Conservation (phyloP, 2,113 vertebrate genomes). For the Peromyscus polionotus region DNA sequence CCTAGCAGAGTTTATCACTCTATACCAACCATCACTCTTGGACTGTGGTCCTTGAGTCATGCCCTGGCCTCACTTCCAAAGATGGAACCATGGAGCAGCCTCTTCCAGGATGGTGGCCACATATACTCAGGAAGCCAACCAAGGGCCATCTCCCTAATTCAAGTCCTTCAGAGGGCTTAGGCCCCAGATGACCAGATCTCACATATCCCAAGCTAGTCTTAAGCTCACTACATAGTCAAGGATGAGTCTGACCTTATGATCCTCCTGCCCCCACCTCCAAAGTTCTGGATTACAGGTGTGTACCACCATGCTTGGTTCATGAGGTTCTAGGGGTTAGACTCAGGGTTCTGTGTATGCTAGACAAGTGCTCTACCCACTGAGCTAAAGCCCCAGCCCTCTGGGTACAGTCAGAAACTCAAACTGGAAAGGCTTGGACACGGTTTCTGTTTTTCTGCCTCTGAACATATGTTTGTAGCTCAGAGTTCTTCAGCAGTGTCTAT, state of each 20-base stretch:
- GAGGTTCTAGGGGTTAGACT: background rate
- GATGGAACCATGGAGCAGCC: background rate
- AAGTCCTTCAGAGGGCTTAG: background rate
- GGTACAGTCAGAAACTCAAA: background rate
- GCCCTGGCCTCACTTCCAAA: background rate
- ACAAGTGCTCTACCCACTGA: background rate
- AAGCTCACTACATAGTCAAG: background rate
- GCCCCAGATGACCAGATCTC: too few relatives aligned
- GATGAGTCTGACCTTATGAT: background rate
- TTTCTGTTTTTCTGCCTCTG: background rate
- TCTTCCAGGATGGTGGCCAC: background rate
- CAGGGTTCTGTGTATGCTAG: background rate
- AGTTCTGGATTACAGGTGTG: background rate
- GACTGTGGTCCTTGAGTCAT: too few relatives aligned
- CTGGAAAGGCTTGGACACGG: too few relatives aligned
- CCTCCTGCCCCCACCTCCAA: background rate
- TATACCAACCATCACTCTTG: background rate
- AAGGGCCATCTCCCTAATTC: too few relatives aligned
- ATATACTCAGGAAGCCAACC: background rate
- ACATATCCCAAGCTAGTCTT: background rate
- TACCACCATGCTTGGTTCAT: background rate
- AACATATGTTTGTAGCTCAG: background rate
- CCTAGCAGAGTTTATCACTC: rapidly evolving
- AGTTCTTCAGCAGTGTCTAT: too few relatives aligned
- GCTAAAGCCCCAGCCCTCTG: background rate